Evolutionary conservation across 1,140 invertebrate species (phyloP).

Genomic region (Trichoplusia ni): DNA sequence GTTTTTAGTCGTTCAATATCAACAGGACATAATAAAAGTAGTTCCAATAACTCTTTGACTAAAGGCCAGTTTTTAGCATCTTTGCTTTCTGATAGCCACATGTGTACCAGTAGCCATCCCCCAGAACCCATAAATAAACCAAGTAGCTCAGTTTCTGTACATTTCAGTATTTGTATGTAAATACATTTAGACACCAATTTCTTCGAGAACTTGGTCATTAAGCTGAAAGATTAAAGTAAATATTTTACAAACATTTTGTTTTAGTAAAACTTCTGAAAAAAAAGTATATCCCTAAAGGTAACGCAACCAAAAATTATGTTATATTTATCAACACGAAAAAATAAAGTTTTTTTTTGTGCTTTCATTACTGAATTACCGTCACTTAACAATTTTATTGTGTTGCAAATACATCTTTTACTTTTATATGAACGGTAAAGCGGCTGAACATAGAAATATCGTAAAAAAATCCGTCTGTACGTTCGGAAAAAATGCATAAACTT

Average conservation of each 20-base stretch:
- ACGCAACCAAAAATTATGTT: no score
- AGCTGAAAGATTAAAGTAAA: slow-evolving; percentile 84
- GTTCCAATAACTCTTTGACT: slow-evolving; percentile 91
- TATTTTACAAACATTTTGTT: not conserved
- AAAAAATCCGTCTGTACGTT: no score
- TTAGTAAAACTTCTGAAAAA: no score
- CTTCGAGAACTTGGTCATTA: slow-evolving; percentile 97
- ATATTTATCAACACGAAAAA: not conserved
- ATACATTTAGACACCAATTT: slow-evolving; percentile 98
- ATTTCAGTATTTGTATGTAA: slow-evolving; percentile 96
- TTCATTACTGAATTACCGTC: no score
- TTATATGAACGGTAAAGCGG: no score
- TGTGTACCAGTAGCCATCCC: slow-evolving; percentile 94
- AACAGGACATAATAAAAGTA: slow-evolving; percentile 92
- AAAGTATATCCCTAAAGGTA: no score
- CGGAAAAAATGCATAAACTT: not conserved
- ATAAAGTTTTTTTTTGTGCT: no score
- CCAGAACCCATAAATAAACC: slow-evolving; percentile 94
- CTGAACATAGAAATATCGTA: no score
- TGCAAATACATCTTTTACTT: no score
- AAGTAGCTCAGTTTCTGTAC: slow-evolving; percentile 91
- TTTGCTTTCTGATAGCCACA: slow-evolving; percentile 94
- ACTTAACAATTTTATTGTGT: no score
- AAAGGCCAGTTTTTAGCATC: slow-evolving; percentile 92
- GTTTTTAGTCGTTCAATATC: slow-evolving; percentile 94